Base-by-base conservation (phyloP, 2,888 invertebrate genomes). In the Pterostichus madidus region DNA sequence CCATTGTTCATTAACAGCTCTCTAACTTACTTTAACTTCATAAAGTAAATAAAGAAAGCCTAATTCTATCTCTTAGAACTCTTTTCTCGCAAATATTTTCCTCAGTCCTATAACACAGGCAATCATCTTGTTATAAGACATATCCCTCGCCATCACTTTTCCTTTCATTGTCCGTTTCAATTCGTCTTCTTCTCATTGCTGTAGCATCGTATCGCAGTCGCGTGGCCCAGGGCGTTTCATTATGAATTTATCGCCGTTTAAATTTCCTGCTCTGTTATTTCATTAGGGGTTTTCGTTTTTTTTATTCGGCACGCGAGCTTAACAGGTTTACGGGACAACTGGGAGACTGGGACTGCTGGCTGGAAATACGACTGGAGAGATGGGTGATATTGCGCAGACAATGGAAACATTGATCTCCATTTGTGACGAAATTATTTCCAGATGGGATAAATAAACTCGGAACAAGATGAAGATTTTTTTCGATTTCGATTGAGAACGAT, bases 171-270 rank as follows among this genome's bases (percentile, higher is more conserved):
- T 39, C 39, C 39, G 5, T 10, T 49, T 11, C 49, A 5, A 49
- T 49, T 10, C 49, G 49, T 49, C 49, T 11, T 49, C 13, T 13
- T 13, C 49, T 39, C 39, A 39, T 39, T 39, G 39, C 39, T 5
- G 2, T 39, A 49, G n/a, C 49, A 49, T 49, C 49, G 49, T 49
- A 49, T 7, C 49, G n/a, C 49, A n/a, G 49, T 49, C 39, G 49
- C 49, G 49, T 49, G 49, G 49, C 49, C 49, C 13, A 49, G 5
- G 49, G 13, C 49, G 39, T 71, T 71, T 39, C 71, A 71, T 71
- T 71, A 71, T 71, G 71, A 44, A 71, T 71, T 71, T 71, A 71
- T 71, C 39, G 44, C 71, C 13, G 17, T 35, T 71, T 39, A 71
- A 71, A 44, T 71, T 44, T 35, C 44, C 44, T 32, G 44, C 17